A percentile compares a stretch with the other conserved stretches of the same genome.
Evolutionary conservation across 2,797 vertebrate genomes (phyloP).

Genomic region (Crax fasciolata): DNA sequence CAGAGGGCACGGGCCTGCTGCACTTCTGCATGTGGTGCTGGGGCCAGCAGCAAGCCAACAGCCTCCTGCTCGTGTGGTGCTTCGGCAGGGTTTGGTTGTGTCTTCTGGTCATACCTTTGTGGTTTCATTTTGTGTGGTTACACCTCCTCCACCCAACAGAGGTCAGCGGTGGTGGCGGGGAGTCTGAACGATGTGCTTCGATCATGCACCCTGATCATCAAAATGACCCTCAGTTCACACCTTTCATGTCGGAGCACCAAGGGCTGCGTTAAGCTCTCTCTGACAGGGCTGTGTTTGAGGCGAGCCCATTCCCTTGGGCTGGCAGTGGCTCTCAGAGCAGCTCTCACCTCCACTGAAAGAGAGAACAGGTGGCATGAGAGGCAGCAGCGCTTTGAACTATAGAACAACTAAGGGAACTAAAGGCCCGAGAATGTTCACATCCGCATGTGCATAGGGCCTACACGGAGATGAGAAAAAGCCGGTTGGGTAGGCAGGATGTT

Average conservation of each 20-base stretch:
- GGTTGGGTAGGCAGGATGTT: no score
- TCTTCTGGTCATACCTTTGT: neutral
- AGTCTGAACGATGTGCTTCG: accelerated
- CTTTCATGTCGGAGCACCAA: neutral
- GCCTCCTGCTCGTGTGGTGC: no score
- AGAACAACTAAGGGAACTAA: no score
- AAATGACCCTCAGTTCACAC: neutral
- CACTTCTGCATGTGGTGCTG: neutral
- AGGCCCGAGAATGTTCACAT: no score
- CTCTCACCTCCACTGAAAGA: no score
- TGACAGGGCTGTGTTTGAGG: accelerated
- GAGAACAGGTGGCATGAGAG: no score
- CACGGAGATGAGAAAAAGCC: no score
- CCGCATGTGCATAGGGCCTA: no score
- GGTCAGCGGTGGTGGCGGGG: neutral
- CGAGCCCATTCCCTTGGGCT: neutral
- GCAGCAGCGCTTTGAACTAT: no score
- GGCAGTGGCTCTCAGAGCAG: accelerated
- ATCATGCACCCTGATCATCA: neutral
- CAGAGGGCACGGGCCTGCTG: no score
- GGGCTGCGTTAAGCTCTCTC: neutral
- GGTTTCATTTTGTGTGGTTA: neutral
- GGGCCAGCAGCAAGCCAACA: neutral
- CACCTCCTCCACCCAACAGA: neutral
- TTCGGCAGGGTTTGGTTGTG: neutral